Conservation (phyloP, 2,888 invertebrate genomes). For the Parasteatoda lunata region DNA sequence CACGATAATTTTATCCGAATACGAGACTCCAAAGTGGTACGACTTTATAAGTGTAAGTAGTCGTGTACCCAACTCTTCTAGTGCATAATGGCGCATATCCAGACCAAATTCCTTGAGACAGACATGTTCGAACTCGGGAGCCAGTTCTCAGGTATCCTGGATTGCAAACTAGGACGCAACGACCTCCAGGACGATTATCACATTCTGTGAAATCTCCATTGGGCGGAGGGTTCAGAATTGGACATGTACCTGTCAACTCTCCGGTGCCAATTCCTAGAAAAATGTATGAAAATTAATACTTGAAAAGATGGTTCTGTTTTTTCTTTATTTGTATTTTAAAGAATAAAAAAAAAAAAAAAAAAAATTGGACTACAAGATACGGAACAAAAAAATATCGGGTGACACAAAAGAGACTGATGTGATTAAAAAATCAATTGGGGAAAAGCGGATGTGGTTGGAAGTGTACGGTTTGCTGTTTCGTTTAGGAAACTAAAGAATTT, state of each 20-base stretch:
- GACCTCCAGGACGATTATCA: constrained; percentile 42
- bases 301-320: no score
- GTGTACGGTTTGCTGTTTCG: no score
- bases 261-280: neutral
- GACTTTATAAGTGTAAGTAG: constrained; percentile 54
- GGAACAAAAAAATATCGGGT: no score
- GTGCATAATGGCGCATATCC: constrained; percentile 57
- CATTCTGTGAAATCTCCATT: constrained; percentile 46
- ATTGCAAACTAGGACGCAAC: constrained; percentile 54
- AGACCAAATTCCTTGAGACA: constrained; percentile 37
- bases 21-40: constrained; percentile 62
- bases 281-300: no score
- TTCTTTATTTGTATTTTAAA: no score
- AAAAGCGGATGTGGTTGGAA: no score
- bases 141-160: constrained; percentile 46
- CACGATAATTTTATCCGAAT: constrained; percentile 44
- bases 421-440: no score
- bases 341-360: no score
- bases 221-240: constrained; percentile 40
- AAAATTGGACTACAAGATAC: no score
- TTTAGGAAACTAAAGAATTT: no score
- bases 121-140: constrained; percentile 61
- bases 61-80: constrained; percentile 63
- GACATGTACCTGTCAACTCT: constrained; percentile 23
- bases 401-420: no score